phyloP scores from a whole-genome alignment of 2,113 vertebrate species.

The Corythornis vintsioides region DNA sequence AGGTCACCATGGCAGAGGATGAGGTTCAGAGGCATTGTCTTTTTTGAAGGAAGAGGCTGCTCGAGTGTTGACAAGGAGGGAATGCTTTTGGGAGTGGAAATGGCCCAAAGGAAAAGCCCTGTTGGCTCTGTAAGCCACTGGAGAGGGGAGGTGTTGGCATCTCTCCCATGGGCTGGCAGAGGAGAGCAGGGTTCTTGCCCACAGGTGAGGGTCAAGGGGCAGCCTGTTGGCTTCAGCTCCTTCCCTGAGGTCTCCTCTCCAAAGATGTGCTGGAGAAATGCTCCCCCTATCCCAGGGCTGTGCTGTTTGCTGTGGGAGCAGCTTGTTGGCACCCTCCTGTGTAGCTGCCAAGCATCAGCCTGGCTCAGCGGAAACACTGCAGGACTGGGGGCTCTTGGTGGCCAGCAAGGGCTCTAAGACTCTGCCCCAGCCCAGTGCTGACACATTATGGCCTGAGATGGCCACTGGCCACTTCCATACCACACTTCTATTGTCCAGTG shows the following conservation, averaged over 20 bases:
- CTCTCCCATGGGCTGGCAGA: neutral
- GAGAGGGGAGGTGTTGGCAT: neutral
- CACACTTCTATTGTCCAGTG: fast-evolving
- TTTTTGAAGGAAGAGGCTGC: neutral
- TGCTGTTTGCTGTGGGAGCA: neutral
- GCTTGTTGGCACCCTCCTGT: fast-evolving
- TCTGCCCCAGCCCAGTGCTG: neutral
- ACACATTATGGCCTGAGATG: neutral
- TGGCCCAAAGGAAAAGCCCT: neutral
- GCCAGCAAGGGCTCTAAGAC: no score
- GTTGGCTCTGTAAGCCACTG: neutral
- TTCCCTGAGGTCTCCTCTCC: neutral
- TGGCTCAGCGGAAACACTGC: neutral
- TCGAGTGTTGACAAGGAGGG: neutral
- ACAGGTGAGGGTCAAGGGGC: neutral
- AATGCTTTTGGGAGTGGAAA: neutral
- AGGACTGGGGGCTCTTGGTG: no score
- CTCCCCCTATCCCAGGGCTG: neutral
- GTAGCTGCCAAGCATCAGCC: neutral
- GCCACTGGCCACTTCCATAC: neutral
- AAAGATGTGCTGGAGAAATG: fast-evolving
- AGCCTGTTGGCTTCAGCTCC: neutral
- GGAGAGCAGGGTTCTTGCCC: neutral
- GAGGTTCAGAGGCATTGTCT: neutral
- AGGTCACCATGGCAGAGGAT: neutral